phyloP scores from a whole-genome alignment of 2,888 invertebrate species.

The Netelia inedita region DNA sequence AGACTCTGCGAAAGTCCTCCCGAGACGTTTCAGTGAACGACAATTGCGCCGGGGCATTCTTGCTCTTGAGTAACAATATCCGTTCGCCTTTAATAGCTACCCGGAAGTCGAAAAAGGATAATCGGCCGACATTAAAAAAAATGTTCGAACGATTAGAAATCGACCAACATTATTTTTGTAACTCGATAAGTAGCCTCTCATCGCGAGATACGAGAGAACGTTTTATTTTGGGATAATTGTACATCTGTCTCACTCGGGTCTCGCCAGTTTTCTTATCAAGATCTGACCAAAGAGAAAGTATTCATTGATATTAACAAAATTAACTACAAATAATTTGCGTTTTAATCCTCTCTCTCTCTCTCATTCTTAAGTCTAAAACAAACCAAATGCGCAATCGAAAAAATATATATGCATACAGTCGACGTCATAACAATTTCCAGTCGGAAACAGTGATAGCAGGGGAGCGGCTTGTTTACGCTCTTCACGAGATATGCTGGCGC shows the following conservation, averaged over 20 bases:
- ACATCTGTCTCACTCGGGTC: neutral
- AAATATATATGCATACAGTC: neutral
- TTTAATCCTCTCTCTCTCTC: neutral
- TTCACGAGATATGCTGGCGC: neutral
- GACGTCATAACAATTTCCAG: neutral
- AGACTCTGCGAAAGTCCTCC: constrained; percentile 35
- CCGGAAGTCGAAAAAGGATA: constrained; percentile 36
- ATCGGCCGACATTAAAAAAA: neutral
- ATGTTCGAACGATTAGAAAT: constrained; percentile 50
- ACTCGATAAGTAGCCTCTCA: neutral
- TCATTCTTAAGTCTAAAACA: neutral
- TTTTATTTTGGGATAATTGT: too few species aligned
- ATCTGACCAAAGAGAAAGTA: neutral
- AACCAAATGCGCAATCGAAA: neutral
- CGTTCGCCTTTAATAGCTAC: neutral
- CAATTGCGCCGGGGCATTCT: neutral
- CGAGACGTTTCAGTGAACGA: constrained; percentile 9
- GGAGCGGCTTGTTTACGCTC: constrained; percentile 59
- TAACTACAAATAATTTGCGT: neutral
- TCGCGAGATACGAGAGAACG: neutral
- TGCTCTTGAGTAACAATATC: neutral
- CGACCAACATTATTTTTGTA: neutral
- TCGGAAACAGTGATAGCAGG: constrained; percentile 2
- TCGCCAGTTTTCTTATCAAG: neutral
- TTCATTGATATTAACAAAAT: neutral